Evolutionary conservation across 2,113 vertebrate genomes (phyloP), one percentile per base, ranked within the genome.

Genomic region (Tor tambroides): DNA sequence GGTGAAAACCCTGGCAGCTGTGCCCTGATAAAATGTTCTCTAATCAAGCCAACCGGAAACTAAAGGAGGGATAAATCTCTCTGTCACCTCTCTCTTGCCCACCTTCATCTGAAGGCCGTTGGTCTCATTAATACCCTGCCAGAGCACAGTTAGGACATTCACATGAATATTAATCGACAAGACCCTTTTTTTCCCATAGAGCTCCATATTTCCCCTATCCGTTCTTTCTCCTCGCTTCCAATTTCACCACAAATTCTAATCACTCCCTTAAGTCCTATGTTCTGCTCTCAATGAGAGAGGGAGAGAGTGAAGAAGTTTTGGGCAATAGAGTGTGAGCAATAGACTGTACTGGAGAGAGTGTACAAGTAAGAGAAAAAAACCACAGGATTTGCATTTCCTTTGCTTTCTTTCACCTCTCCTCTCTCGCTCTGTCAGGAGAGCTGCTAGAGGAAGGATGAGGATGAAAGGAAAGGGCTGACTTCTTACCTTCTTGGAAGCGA

Each of bases 121-220:
- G 90, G 90, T 91, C 92, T 94, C 92, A 92, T 94, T 94, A 94
- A 94, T 91, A 92, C 85, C 38, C 91, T 86, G 88, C 87, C 81
- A 85, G 88, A 93, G 89, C 87, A 93, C 90, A 87, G 90, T 89
- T 86, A 89, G 89, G 89, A 90, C 88, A 83, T 87, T 89, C 90
- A 90, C 92, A 94, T 95, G 91, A 94, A 94, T 94, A 94, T 94
- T 94, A 94, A 95, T 94, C 88, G 72, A 90, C 85, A 67, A 89
- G 46, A 79, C 54, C 28, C 74, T 80, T 86, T 91, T 88, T 88
- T 83, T 69, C 23, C 14, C 51, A n/a, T 28, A 41, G 87, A 28
- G 63, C 88, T 85, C 77, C 90, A 83, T 86, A 90, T 92, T 93
- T 91, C 90, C 88, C 74, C 76, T 11, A 35, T 74, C 49, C 75